Evolutionary conservation across 2,797 vertebrate genomes (phyloP).

Genomic region (Fundulus diaphanus): DNA sequence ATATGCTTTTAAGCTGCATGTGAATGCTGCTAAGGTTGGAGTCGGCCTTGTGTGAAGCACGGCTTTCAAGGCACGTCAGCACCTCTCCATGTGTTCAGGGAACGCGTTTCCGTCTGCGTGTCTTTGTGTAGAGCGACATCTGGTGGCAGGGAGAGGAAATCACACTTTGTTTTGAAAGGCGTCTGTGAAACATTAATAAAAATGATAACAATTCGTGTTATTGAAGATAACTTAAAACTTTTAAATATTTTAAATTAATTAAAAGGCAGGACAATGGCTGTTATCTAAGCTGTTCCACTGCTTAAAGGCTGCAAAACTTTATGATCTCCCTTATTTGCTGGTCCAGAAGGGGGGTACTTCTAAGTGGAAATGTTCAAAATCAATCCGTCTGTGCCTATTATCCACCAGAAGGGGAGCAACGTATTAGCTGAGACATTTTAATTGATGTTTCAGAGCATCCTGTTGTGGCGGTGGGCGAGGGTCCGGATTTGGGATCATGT

Average conservation of each 20-base stretch:
- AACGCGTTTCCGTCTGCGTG: constrained; percentile 2
- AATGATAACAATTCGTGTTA: background rate
- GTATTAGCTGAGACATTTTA: constrained; percentile 66
- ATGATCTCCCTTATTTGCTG: background rate
- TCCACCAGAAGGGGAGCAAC: constrained; percentile 59
- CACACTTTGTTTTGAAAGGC: constrained; percentile 26
- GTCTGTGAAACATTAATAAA: background rate
- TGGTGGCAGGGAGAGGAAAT: constrained; percentile 54
- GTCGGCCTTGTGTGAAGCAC: constrained; percentile 7
- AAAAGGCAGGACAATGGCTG: background rate
- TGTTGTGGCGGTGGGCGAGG: constrained; percentile 17
- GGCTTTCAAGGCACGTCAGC: constrained; percentile 29
- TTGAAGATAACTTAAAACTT: background rate
- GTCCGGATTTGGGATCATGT: constrained; percentile 58
- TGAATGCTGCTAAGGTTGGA: background rate
- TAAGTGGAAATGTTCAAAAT: background rate
- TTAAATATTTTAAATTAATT: background rate
- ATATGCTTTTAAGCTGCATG: background rate
- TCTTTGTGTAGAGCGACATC: constrained; percentile 63
- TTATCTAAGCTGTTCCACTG: background rate
- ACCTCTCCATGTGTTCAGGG: constrained; percentile 3
- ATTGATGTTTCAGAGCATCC: constrained; percentile 42
- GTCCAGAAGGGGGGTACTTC: background rate
- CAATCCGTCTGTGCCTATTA: background rate
- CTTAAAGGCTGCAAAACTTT: background rate